Base-by-base conservation (phyloP, 64 coral and sea anemone genomes). In the Montipora efflorescens region DNA sequence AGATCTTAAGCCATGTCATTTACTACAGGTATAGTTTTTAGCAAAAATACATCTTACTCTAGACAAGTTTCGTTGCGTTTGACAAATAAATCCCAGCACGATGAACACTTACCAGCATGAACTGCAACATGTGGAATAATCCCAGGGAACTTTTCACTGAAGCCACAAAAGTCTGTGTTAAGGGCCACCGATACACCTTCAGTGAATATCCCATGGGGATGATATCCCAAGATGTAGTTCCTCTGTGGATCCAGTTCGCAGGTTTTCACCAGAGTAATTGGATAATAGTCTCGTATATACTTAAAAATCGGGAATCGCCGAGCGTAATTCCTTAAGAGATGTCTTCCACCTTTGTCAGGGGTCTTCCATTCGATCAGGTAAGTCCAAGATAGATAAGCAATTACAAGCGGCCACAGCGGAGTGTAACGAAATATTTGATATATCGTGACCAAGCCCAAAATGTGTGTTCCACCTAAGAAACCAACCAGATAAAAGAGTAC, bases 141-240 rank as follows among this genome's bases (percentile, higher is more conserved):
- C 74, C 95, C 95, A 19, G 95, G 91, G 68, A 89, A 96, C 69
- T 66, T 90, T 19, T 96, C 72, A 19, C 91, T 90, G 73, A 96
- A 96, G 12, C 91, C 79, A 45, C 88, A 82, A 52, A 91, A 91
- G 25, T 96, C 95, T 46, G 95, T 78, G 43, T 76, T 75, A 14
- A 96, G 20, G 2, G 62, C 95, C 47, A 96, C 50, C 0, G 90
- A 88, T 14, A 80, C 95, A 50, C 95, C 95, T 71, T 93, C 91
- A 25, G 48, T n/a, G 2, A 93, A 77, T 1, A 62, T 4, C 1
- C 95, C 95, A 59, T 96, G 95, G 2, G 95, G 95, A 87, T 96
- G 95, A 59, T 96, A 96, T 1, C 91, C 91, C 13, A 96, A 93
- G 49, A 96, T 93, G 20, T 96, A 96, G 49, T 96, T 96, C 62